Evolutionary conservation across 2,113 vertebrate species (phyloP).

Genomic region (Dromaius novaehollandiae): DNA sequence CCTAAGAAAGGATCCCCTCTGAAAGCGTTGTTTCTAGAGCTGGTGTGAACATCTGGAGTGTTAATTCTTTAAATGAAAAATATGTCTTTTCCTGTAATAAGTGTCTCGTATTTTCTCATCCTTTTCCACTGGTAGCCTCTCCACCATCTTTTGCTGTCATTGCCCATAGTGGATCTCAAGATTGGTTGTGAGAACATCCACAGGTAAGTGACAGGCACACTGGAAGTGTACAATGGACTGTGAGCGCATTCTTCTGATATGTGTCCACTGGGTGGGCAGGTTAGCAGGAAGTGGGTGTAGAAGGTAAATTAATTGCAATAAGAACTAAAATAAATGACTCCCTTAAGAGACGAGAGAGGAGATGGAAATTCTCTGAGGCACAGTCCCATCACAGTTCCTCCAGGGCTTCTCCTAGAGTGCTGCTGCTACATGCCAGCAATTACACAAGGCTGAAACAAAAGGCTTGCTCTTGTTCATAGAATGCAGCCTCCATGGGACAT

Average conservation of each 20-base stretch:
- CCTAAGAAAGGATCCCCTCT: neutral
- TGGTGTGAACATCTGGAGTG: neutral
- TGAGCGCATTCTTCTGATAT: neutral
- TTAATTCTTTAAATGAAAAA: neutral
- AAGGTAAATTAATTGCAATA: slow-evolving; percentile 34
- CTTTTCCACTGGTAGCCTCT: neutral
- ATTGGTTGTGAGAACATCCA: neutral
- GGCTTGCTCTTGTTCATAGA: neutral
- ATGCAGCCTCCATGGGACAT: neutral
- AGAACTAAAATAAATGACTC: slow-evolving; percentile 31
- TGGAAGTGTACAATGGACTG: neutral
- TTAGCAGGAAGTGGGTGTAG: neutral
- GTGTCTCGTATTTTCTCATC: neutral
- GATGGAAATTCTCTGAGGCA: slow-evolving; percentile 54
- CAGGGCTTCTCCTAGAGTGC: slow-evolving; percentile 1
- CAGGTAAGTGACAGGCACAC: neutral
- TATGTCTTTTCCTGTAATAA: neutral
- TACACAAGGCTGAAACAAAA: slow-evolving; percentile 36
- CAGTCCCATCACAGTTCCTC: neutral
- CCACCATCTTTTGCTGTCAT: neutral
- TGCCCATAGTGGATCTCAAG: neutral
- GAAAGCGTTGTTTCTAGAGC: neutral
- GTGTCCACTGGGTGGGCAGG: neutral
- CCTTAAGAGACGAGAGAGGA: slow-evolving; percentile 24
- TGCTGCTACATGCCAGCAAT: slow-evolving; percentile 7